A percentile compares a stretch with the other conserved stretches of the same genome.
Conservation (phyloP, 2,888 invertebrate species). For the Marasmarcha lunaedactyla region DNA sequence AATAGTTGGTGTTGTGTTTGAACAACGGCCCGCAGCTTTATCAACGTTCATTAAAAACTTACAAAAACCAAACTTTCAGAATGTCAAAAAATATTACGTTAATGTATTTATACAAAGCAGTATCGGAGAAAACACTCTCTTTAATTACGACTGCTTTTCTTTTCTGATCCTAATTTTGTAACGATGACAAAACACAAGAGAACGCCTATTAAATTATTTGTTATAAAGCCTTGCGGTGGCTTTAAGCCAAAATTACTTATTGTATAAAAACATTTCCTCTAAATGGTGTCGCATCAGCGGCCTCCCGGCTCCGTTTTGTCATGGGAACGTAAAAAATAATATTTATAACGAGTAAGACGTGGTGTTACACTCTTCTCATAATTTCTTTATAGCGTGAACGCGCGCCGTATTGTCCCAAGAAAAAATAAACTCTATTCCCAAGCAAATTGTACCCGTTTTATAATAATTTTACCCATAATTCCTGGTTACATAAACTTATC, state of each 20-base stretch:
- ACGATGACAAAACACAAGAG: constrained; percentile 52
- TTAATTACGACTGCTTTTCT: constrained; percentile 53
- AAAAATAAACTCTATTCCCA: too few species aligned
- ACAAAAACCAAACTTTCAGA: background rate
- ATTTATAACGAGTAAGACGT: constrained; percentile 32
- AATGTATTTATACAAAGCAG: constrained; percentile 35
- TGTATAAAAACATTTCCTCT: constrained; percentile 20
- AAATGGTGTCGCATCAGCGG: constrained; percentile 29
- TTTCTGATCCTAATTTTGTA: constrained; percentile 59
- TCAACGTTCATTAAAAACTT: background rate
- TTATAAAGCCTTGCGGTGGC: background rate
- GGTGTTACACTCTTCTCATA: constrained; percentile 7
- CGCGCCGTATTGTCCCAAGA: too few species aligned
- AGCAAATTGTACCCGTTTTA: too few species aligned
- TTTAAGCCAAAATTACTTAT: constrained; percentile 11
- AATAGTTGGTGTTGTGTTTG: constrained; percentile 13
- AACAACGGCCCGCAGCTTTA: background rate
- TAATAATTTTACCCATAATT: too few species aligned
- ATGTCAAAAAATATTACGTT: background rate
- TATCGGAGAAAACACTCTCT: constrained; percentile 32
- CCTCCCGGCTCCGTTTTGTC: constrained; percentile 3
- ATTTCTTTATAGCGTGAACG: too few species aligned
- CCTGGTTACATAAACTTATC: background rate
- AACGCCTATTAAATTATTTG: constrained; percentile 52
- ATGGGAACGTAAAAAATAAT: constrained; percentile 36